Evolutionary conservation across 1,140 invertebrate genomes (phyloP).

Genomic region (Uloborus diversus): DNA sequence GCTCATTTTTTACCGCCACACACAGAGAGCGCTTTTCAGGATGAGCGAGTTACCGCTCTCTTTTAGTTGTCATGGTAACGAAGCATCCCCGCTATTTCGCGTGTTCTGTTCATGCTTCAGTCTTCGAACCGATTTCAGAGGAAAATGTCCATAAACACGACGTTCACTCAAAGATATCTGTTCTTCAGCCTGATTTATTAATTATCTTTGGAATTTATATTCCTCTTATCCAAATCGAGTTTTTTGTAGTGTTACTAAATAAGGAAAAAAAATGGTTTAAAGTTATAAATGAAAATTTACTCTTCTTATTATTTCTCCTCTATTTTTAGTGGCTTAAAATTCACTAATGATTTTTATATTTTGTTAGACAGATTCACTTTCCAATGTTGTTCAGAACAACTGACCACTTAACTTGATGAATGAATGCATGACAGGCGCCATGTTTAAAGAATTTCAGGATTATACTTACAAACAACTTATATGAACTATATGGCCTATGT

Average conservation of each 20-base stretch:
- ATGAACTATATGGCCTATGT: too few species aligned
- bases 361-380: too few species aligned
- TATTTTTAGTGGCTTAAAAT: too few species aligned
- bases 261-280: not conserved
- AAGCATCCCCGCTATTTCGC: constrained; percentile 53
- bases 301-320: too few species aligned
- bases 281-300: not conserved
- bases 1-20: too few species aligned
- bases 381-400: too few species aligned
- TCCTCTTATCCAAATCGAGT: not conserved
- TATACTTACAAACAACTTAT: too few species aligned
- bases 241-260: not conserved
- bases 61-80: constrained; percentile 37
- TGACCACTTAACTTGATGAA: too few species aligned
- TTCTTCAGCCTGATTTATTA: not conserved
- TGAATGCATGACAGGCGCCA: too few species aligned
- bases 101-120: constrained; percentile 48
- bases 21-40: not conserved
- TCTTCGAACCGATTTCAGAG: constrained; percentile 18
- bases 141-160: constrained; percentile 23
- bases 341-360: too few species aligned
- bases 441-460: too few species aligned
- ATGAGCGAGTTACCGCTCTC: constrained; percentile 44
- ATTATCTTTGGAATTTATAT: not conserved
- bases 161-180: not conserved